Base-by-base conservation (phyloP, 2,888 invertebrate genomes). In the Andrena camellia region DNA sequence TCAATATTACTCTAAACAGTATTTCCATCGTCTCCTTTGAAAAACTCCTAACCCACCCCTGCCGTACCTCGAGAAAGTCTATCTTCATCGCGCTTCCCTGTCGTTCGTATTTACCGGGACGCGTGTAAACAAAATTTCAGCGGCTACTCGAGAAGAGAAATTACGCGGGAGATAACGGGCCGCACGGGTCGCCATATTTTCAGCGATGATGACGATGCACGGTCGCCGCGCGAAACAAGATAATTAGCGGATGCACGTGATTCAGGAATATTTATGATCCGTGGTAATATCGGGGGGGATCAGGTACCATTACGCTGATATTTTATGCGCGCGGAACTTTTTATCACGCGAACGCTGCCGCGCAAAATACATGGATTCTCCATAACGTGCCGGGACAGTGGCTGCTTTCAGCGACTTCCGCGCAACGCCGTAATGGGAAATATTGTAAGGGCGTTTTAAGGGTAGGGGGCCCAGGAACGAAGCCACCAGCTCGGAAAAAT, bases 231-330 rank as follows among this genome's bases (percentile, higher is more conserved):
- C 26, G 26, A n/a, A 31, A 50, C 35, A 20, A 70, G 42, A 67
- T 80, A 80, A 80, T 80, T 80, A 80, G 26, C 52, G 42, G 50
- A 52, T 52, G 33, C 60, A 17, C 70, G 80, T 66, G 70, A 71
- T 79, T 59, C 31, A 0, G 4, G 10, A 26, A 71, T 54, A 80
- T 80, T 71, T 80, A 80, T 20, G 59, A 70, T 17, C 23, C 4
- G 23, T 0, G 26, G 31, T 70, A 20, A 60, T 59, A 52, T 66
- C 64, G 17, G 17, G 66, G 66, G 33, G 52, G 52, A 57, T 80
- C 52, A 52, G 59, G 17, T 52, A 50, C 5, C 42, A 7, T 67
- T 62, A 78, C 42, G 52, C 33, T 60, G 62, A 31, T 67, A 31
- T 54, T 60, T 48, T 52, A 8, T 20, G 50, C n/a, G n/a, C 31